These are phyloP conservation scores for Acleris cristana DNA, from an alignment of 2,888 invertebrate genomes.

Conservation along the genomic window DNA sequence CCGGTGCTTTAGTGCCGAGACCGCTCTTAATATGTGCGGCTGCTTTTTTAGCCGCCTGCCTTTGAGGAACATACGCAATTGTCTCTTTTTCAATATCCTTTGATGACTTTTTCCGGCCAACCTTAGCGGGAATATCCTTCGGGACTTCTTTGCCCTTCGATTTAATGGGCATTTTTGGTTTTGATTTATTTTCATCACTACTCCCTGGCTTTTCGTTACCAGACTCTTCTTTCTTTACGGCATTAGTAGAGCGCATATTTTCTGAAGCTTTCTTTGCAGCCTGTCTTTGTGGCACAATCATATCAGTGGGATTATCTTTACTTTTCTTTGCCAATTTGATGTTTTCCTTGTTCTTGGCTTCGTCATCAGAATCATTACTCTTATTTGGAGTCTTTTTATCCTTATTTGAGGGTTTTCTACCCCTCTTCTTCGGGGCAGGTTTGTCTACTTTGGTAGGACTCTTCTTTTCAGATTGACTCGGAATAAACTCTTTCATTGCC, in stretches of 20 bases:
- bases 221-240: slow-evolving; percentile 72
- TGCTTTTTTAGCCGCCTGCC: slow-evolving; percentile 96
- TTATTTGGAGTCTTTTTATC: slow-evolving; percentile 65
- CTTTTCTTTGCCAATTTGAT: slow-evolving; percentile 73
- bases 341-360: slow-evolving; percentile 79
- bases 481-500: slow-evolving; percentile 92
- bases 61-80: slow-evolving; percentile 93
- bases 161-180: slow-evolving; percentile 56
- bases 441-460: slow-evolving; percentile 56
- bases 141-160: slow-evolving; percentile 75
- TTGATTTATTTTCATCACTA: slow-evolving; percentile 66
- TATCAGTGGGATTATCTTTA: slow-evolving; percentile 87
- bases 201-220: slow-evolving; percentile 60
- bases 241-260: slow-evolving; percentile 89
- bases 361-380: slow-evolving; percentile 68
- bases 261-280: slow-evolving; percentile 96
- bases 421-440: slow-evolving; percentile 71
- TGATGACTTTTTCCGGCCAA: slow-evolving; percentile 72
- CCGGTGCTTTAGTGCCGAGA: slow-evolving; percentile 82
- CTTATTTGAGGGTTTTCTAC: slow-evolving; percentile 76
- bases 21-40: slow-evolving; percentile 95
- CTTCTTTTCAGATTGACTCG: slow-evolving; percentile 71
- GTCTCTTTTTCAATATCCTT: slow-evolving; percentile 87
- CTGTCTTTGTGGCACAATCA: slow-evolving; percentile 94
- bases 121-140: slow-evolving; percentile 61